Evolutionary conservation across 2,888 invertebrate species (phyloP).

Genomic region (Diplolepis rosae): DNA sequence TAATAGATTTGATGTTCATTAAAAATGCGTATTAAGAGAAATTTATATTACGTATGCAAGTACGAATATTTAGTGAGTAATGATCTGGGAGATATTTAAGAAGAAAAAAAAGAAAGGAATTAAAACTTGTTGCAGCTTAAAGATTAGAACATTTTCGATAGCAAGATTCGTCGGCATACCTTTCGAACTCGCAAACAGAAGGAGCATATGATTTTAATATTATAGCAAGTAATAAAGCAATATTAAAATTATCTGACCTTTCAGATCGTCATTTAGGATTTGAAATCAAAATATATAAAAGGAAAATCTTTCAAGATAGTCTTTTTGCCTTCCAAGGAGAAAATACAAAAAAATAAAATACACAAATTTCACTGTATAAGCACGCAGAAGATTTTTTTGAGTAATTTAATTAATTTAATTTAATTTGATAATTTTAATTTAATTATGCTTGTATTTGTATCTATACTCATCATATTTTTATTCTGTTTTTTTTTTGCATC

Average conservation of each 20-base stretch:
- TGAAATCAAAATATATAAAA: not conserved
- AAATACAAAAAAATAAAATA: not conserved
- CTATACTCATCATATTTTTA: not conserved
- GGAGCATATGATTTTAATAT: not conserved
- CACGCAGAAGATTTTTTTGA: not conserved
- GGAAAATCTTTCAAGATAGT: not conserved
- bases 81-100: constrained; percentile 22
- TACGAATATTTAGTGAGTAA: constrained; percentile 22
- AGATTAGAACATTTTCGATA: constrained; percentile 40
- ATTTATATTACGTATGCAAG: constrained; percentile 42
- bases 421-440: not conserved
- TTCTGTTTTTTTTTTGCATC: not conserved
- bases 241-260: not conserved
- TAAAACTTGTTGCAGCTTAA: constrained; percentile 56
- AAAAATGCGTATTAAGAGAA: constrained; percentile 45
- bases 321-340: not conserved
- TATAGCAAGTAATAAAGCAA: not conserved
- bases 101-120: constrained; percentile 19
- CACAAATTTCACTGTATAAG: not conserved
- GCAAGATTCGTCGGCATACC: not conserved
- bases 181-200: not conserved
- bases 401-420: no score
- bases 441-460: not conserved
- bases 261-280: not conserved
- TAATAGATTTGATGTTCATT: constrained; percentile 52